phyloP scores from a whole-genome alignment of 2,888 invertebrate genomes.

The Drosophila tripunctata region DNA sequence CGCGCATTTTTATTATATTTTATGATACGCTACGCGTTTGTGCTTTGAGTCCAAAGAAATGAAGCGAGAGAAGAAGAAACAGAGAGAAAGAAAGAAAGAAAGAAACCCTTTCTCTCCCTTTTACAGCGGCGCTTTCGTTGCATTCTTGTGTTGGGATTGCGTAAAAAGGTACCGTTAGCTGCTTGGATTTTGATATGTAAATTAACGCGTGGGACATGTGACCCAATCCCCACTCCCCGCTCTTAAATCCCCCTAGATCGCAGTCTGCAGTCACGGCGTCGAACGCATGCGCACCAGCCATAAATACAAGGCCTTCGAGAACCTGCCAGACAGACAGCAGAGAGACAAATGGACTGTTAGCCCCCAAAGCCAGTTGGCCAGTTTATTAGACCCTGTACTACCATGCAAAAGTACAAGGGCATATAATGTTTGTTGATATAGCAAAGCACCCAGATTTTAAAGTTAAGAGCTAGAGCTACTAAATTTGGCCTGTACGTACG shows the following conservation, averaged over 20 bases:
- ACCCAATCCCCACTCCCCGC: constrained; percentile 29
- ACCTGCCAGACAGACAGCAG: constrained; percentile 40
- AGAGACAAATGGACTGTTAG: constrained; percentile 1
- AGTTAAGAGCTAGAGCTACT: no score
- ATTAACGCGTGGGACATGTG: constrained; percentile 75
- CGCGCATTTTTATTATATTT: constrained; percentile 69
- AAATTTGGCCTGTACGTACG: no score
- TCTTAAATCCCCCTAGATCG: neutral
- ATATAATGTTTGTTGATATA: no score
- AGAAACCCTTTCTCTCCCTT: constrained; percentile 73
- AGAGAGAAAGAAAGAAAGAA: constrained; percentile 33
- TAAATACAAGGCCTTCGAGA: constrained; percentile 45
- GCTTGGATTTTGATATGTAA: constrained; percentile 69
- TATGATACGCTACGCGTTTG: constrained; percentile 48
- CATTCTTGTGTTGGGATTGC: constrained; percentile 72
- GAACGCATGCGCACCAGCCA: constrained; percentile 27
- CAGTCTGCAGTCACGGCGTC: constrained; percentile 7
- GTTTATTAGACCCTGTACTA: no score
- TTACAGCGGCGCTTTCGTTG: constrained; percentile 44
- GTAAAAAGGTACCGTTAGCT: constrained; percentile 71
- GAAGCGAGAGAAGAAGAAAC: neutral
- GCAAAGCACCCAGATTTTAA: no score
- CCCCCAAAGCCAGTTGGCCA: constrained; percentile 5
- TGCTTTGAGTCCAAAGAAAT: neutral
- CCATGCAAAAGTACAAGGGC: no score